Conservation (phyloP, 2,797 vertebrate species). For the Pelobates cultripes region DNA sequence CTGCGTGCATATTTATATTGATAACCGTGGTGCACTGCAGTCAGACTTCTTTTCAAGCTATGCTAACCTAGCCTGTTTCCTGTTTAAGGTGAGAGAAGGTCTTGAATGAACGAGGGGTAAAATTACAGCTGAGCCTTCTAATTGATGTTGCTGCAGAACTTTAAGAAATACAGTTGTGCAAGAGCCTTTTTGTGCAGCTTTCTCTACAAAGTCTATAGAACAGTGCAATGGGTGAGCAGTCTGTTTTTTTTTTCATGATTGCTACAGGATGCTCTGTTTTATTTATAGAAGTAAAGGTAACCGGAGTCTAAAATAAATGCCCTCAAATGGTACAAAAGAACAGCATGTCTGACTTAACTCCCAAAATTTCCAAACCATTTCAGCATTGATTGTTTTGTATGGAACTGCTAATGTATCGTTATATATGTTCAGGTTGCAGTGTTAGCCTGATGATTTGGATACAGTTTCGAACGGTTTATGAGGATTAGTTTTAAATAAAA, state of each 20-base stretch:
- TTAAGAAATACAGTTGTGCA: constrained; percentile 62
- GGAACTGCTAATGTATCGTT: background rate
- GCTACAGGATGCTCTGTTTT: background rate
- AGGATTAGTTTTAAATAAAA: too few species aligned
- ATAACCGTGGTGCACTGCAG: constrained; percentile 63
- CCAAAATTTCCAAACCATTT: constrained; percentile 43
- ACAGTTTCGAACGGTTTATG: constrained; percentile 54
- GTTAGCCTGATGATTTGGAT: constrained; percentile 54
- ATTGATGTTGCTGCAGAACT: constrained; percentile 70
- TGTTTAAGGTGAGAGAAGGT: constrained; percentile 72
- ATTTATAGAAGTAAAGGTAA: constrained; percentile 22
- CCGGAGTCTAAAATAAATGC: background rate
- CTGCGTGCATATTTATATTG: constrained; percentile 75
- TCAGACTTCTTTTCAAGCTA: constrained; percentile 69
- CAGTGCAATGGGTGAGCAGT: constrained; percentile 11
- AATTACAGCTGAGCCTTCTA: constrained; percentile 75
- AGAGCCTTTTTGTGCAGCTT: constrained; percentile 58
- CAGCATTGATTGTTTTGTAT: background rate
- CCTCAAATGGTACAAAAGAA: constrained; percentile 55
- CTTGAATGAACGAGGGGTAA: constrained; percentile 68
- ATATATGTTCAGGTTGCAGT: constrained; percentile 53
- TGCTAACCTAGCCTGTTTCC: constrained; percentile 74
- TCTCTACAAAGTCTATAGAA: background rate
- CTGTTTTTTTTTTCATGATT: constrained; percentile 38
- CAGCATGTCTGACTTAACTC: constrained; percentile 53